A percentile compares a stretch with the other conserved stretches of the same genome.
Conservation (phyloP, 1,140 invertebrate species). For the Drosophila kurseongensis region DNA sequence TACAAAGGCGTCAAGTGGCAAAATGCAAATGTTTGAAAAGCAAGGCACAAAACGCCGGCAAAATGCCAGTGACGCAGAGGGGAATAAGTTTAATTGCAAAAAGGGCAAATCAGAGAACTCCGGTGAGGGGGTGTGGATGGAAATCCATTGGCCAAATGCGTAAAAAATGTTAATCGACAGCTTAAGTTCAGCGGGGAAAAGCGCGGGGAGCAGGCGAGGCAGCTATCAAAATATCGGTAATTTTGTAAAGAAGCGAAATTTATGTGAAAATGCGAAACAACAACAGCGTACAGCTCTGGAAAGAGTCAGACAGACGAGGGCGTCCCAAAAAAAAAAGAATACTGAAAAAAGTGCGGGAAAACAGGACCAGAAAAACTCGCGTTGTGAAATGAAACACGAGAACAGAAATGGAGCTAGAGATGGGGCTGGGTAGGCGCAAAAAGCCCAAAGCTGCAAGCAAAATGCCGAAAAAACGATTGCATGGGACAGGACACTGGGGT, state of each 20-base stretch:
- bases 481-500: not conserved
- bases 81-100: constrained; percentile 26
- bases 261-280: constrained; percentile 58
- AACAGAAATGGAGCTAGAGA: constrained; percentile 1
- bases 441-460: constrained; percentile 33
- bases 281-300: constrained; percentile 31
- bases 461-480: constrained; percentile 59
- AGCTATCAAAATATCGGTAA: constrained; percentile 62
- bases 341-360: constrained; percentile 29
- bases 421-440: constrained; percentile 9
- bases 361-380: constrained; percentile 2
- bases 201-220: not conserved
- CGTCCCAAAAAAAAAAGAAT: constrained; percentile 12
- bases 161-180: constrained; percentile 61
- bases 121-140: constrained; percentile 3
- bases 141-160: constrained; percentile 2
- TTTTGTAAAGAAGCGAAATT: constrained; percentile 75
- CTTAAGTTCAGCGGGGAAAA: constrained; percentile 25
- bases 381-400: constrained; percentile 38
- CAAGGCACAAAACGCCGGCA: constrained; percentile 36
- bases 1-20: constrained; percentile 74
- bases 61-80: constrained; percentile 1
- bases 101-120: constrained; percentile 3
- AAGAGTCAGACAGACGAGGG: constrained; percentile 67
- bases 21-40: constrained; percentile 64